A percentile compares a stretch with the other conserved stretches of the same genome.
phyloP scores from a whole-genome alignment of 2,113 vertebrate species.

The Dasyurus viverrinus region DNA sequence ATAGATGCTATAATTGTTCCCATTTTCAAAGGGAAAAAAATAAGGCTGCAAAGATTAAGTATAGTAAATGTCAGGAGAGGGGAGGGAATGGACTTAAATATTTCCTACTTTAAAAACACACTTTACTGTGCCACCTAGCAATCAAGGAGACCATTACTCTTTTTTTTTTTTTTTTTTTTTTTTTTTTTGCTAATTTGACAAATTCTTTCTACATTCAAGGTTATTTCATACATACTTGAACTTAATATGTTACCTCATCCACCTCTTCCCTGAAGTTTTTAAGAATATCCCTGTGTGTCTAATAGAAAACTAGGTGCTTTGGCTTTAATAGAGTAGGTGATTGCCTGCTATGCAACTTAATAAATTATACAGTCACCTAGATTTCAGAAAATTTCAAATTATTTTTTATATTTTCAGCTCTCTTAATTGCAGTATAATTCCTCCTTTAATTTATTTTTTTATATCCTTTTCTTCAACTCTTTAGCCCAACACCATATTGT shows the following conservation, averaged over 20 bases:
- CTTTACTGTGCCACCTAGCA: neutral
- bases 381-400: constrained; percentile 9
- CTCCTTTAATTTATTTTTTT: neutral
- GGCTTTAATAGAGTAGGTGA: neutral
- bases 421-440: constrained; percentile 38
- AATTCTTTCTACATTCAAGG: neutral
- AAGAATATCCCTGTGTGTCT: neutral
- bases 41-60: neutral
- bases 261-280: neutral
- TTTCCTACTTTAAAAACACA: neutral
- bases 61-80: neutral
- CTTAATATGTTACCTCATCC: neutral
- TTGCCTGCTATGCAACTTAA: neutral
- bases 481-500: neutral
- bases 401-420: constrained; percentile 9
- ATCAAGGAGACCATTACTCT: neutral
- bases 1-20: neutral
- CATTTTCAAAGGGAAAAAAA: neutral
- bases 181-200: neutral
- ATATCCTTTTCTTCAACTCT: neutral
- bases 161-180: neutral
- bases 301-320: neutral
- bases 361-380: neutral
- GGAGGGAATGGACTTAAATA: neutral
- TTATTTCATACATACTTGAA: neutral